Percentiles rank a stretch among this genome's conserved stretches.
phyloP scores from a whole-genome alignment of 2,797 vertebrate genomes.

The Meda fulgida region DNA sequence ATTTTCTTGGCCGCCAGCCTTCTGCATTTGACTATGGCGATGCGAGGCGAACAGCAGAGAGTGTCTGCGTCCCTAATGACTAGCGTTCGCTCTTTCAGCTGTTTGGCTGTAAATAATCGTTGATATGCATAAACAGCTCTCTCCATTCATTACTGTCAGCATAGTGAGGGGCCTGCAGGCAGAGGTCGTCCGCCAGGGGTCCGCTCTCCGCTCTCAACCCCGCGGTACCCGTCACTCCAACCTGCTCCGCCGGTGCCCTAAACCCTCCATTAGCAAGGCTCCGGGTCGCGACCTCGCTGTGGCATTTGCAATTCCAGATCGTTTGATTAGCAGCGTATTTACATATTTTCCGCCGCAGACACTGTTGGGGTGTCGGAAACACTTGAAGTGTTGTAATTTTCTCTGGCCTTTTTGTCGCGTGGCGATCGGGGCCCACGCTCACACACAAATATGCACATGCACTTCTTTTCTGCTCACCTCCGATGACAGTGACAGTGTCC shows the following conservation, averaged over 20 bases:
- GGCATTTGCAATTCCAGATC: conserved; percentile 84
- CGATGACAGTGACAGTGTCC: conserved; percentile 49
- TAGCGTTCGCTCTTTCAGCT: conserved; percentile 64
- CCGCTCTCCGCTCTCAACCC: conserved; percentile 83
- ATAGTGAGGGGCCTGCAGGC: conserved; percentile 78
- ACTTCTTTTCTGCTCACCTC: conserved; percentile 53
- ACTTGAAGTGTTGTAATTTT: conserved; percentile 80
- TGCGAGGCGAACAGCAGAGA: conserved; percentile 55
- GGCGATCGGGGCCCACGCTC: conserved; percentile 67
- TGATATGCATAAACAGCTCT: conserved; percentile 76
- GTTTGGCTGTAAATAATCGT: conserved; percentile 82
- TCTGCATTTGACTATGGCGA: conserved; percentile 52
- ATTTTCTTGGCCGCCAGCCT: conserved; percentile 49
- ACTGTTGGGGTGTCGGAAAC: conserved; percentile 73
- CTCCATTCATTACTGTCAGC: conserved; percentile 84
- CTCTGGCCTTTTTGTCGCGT: conserved; percentile 80
- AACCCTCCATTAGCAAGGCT: conserved; percentile 80
- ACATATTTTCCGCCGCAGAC: conserved; percentile 79
- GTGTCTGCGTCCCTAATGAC: conserved; percentile 61
- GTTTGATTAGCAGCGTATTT: conserved; percentile 84
- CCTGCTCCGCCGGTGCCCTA: conserved; percentile 75
- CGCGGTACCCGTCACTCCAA: conserved; percentile 82
- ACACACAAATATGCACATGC: conserved; percentile 29
- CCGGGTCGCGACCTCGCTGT: conserved; percentile 79
- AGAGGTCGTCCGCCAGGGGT: conserved; percentile 85